Percentiles rank a stretch among this genome's conserved stretches.
phyloP scores from a whole-genome alignment of 2,797 vertebrate genomes.

The Micromesistius poutassou region DNA sequence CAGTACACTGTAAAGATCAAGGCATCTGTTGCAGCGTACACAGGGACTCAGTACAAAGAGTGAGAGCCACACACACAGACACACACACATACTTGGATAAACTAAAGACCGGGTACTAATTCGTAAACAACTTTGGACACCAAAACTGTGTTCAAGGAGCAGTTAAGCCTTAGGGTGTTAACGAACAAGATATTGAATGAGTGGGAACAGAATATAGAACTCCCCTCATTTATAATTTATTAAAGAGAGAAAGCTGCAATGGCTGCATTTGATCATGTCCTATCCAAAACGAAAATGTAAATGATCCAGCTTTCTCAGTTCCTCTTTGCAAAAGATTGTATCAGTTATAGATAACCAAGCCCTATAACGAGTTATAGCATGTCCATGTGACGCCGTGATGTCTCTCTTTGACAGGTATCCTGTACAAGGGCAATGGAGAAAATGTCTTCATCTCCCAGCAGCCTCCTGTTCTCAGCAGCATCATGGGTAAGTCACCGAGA shows the following conservation, averaged over 20 bases:
- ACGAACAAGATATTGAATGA: slow-evolving; percentile 6
- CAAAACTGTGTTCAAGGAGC: neutral
- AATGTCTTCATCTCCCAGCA: slow-evolving; percentile 96
- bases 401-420: slow-evolving; percentile 77
- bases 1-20: neutral
- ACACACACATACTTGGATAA: neutral
- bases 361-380: neutral
- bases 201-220: neutral
- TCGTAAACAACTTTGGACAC: neutral
- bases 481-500: slow-evolving; percentile 78
- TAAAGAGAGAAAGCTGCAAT: neutral
- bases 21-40: neutral
- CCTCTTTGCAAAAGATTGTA: neutral
- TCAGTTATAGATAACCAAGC: neutral
- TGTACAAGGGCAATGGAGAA: slow-evolving; percentile 96
- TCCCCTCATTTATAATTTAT: slow-evolving; percentile 5
- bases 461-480: slow-evolving; percentile 90
- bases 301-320: slow-evolving; percentile 6
- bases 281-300: neutral
- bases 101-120: neutral
- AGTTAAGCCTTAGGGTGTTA: neutral
- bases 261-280: neutral
- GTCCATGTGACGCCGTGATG: slow-evolving; percentile 7
- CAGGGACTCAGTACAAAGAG: neutral
- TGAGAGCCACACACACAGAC: neutral